Evolutionary conservation across 2,888 invertebrate species (phyloP).

Genomic region (Ophion obscuratus): DNA sequence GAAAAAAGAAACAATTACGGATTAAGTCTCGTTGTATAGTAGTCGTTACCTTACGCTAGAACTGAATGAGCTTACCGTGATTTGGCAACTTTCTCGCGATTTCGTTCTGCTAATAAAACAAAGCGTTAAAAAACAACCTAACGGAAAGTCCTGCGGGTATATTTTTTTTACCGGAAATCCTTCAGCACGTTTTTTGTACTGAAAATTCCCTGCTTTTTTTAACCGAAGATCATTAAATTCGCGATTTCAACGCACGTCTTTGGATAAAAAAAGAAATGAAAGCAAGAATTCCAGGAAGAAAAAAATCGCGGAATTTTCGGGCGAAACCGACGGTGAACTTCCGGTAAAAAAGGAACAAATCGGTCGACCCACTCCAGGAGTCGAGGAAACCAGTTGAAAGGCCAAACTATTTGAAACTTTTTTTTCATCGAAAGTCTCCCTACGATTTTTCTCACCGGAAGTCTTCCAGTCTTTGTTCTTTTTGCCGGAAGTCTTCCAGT

Average conservation of each 20-base stretch:
- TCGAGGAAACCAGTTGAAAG: background rate
- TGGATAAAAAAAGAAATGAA: background rate
- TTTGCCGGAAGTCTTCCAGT: slow-evolving; percentile 14
- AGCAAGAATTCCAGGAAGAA: background rate
- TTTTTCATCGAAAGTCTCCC: background rate
- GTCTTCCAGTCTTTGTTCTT: slow-evolving; percentile 15
- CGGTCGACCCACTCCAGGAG: background rate
- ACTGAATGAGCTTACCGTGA: slow-evolving; percentile 61
- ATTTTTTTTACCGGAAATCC: background rate
- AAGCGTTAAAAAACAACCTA: slow-evolving; percentile 15
- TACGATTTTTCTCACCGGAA: slow-evolving; percentile 36
- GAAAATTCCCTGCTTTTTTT: background rate
- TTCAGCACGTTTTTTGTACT: background rate
- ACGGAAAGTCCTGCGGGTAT: background rate
- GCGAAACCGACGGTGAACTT: slow-evolving; percentile 1
- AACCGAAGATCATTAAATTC: background rate
- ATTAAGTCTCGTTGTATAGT: slow-evolving; percentile 71
- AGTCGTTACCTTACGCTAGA: slow-evolving; percentile 67
- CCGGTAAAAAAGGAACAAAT: slow-evolving; percentile 6
- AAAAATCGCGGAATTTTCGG: background rate
- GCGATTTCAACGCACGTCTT: background rate
- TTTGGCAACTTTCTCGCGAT: slow-evolving; percentile 62
- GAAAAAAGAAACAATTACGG: slow-evolving; percentile 60
- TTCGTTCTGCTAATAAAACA: slow-evolving; percentile 18
- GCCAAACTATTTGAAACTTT: background rate